Percentiles rank a stretch among this genome's conserved stretches.
Conservation (phyloP, 2,113 vertebrate genomes). For the Lonchura striata region DNA sequence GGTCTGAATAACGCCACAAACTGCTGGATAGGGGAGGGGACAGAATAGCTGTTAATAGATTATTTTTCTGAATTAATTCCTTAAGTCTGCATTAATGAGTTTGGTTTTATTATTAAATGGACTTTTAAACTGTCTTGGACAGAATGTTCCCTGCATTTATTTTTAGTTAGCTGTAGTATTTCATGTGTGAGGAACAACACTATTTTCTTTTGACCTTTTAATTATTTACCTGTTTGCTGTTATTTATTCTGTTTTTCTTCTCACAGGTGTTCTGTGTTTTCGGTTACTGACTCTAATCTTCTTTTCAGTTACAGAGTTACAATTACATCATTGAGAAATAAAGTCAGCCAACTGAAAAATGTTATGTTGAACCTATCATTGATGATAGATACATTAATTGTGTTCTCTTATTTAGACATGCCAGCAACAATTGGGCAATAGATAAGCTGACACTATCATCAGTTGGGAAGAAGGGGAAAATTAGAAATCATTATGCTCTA, state of each 20-base stretch:
- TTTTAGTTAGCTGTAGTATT: neutral
- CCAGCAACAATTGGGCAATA: neutral
- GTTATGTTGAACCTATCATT: neutral
- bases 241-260: neutral
- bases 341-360: neutral
- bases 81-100: neutral
- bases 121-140: neutral
- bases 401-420: neutral
- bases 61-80: neutral
- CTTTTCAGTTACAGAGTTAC: neutral
- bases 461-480: neutral
- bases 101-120: neutral
- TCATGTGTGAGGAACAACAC: neutral
- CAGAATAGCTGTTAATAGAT: neutral
- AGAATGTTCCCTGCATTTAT: neutral
- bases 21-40: neutral
- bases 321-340: neutral
- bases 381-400: neutral
- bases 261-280: neutral
- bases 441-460: neutral
- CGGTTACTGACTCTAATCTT: neutral
- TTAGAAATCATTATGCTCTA: neutral
- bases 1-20: neutral
- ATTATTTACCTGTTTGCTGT: neutral
- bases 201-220: neutral